Percentiles rank a stretch among this genome's conserved stretches.
These are phyloP conservation scores for Tetranychus cinnabarinus DNA, from an alignment of 1,140 invertebrate genomes.

Conservation along the genomic window DNA sequence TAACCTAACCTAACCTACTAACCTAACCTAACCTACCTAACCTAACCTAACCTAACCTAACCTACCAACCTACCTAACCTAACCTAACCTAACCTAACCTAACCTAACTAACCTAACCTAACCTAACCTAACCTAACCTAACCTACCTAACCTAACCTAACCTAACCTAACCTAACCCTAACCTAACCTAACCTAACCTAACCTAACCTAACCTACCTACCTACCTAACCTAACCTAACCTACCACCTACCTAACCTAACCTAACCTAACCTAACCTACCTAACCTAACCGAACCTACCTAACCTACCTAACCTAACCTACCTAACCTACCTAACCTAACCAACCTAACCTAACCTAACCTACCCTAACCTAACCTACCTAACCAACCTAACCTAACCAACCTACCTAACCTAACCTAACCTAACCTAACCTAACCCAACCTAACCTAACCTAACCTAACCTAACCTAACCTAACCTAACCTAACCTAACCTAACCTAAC, in stretches of 20 bases:
- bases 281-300: slow-evolving; percentile 12
- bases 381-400: slow-evolving; percentile 12
- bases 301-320: slow-evolving; percentile 15
- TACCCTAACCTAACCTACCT: slow-evolving; percentile 12
- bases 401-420: slow-evolving; percentile 14
- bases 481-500: slow-evolving; percentile 9
- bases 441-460: slow-evolving; percentile 7
- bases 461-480: slow-evolving; percentile 13
- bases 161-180: slow-evolving; percentile 9
- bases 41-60: slow-evolving; percentile 13
- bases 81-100: no score
- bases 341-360: slow-evolving; percentile 14
- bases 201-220: slow-evolving; percentile 14
- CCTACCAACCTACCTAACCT: no score
- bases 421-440: slow-evolving; percentile 5
- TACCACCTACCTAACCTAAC: slow-evolving; percentile 12
- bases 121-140: slow-evolving; percentile 13
- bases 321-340: slow-evolving; percentile 13
- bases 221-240: slow-evolving; percentile 6
- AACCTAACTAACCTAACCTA: slow-evolving; percentile 13
- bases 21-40: not conserved
- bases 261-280: slow-evolving; percentile 11
- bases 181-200: slow-evolving; percentile 8
- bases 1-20: slow-evolving; percentile 15
- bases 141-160: slow-evolving; percentile 12